Conservation (phyloP, 2,113 vertebrate species). For the Gobio gobio region DNA sequence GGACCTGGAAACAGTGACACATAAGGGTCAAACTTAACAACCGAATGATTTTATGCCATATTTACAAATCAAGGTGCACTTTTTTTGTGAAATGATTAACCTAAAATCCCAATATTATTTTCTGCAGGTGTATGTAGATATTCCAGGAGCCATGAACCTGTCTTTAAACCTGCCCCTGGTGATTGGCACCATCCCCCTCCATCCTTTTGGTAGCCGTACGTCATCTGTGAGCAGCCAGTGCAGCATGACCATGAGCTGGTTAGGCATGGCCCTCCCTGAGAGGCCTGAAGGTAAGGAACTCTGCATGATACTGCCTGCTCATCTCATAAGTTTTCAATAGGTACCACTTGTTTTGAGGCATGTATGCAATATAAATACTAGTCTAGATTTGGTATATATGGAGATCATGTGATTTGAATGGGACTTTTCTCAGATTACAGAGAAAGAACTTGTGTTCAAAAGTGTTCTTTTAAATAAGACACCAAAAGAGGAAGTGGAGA, state of each 20-base stretch:
- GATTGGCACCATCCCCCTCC: slow-evolving; percentile 96
- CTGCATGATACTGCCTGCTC: too few relatives aligned
- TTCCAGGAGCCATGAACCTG: slow-evolving; percentile 98
- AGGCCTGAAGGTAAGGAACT: slow-evolving; percentile 90
- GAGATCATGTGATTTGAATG: background rate
- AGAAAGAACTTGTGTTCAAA: background rate
- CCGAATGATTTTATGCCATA: too few relatives aligned
- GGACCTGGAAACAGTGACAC: background rate
- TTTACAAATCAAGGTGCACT: slow-evolving; percentile 1
- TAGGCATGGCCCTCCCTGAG: slow-evolving; percentile 86
- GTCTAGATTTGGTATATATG: background rate
- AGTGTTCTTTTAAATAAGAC: background rate
- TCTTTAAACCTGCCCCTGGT: slow-evolving; percentile 95
- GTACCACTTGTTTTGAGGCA: background rate
- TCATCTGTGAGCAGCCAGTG: slow-evolving; percentile 98
- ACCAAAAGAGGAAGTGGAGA: background rate
- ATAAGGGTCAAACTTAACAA: too few relatives aligned
- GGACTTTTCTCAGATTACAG: background rate
- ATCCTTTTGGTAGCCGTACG: slow-evolving; percentile 94
- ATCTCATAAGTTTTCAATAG: background rate
- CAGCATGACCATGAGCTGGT: slow-evolving; percentile 93
- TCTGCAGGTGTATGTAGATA: slow-evolving; percentile 95
- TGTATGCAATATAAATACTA: background rate
- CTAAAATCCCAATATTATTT: background rate
- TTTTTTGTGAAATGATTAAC: background rate